A percentile compares a stretch with the other conserved stretches of the same genome.
phyloP scores from a whole-genome alignment of 2,113 vertebrate species.

The Oenanthe oenanthe region DNA sequence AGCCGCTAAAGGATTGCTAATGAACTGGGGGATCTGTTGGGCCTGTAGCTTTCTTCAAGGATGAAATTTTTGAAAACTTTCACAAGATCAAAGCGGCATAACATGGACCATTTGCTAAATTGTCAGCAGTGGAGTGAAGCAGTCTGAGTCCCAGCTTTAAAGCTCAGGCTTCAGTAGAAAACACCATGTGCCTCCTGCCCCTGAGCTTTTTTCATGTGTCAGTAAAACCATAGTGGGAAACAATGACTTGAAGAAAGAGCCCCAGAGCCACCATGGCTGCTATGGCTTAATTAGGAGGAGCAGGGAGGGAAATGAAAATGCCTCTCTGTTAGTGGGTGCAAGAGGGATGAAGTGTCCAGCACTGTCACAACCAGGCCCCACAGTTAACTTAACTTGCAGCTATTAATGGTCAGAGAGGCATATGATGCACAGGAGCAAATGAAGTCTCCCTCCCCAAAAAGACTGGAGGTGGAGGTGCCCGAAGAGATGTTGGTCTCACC shows the following conservation, averaged over 20 bases:
- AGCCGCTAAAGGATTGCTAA: constrained; percentile 86
- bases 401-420: background rate
- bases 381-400: background rate
- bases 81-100: constrained; percentile 81
- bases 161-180: constrained; percentile 63
- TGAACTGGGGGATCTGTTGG: constrained; percentile 82
- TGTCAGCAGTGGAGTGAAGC: constrained; percentile 76
- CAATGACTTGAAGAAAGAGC: constrained; percentile 44
- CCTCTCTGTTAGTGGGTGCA: background rate
- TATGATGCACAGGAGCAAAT: background rate
- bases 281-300: constrained; percentile 64
- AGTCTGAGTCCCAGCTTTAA: constrained; percentile 67
- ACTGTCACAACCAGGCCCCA: background rate
- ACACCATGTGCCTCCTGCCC: constrained; percentile 50
- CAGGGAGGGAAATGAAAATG: constrained; percentile 5
- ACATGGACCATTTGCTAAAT: constrained; percentile 80
- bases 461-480: background rate
- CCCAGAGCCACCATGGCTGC: background rate
- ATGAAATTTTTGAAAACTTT: constrained; percentile 82
- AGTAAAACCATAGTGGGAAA: constrained; percentile 69
- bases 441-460: background rate
- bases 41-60: constrained; percentile 76
- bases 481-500: background rate
- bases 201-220: constrained; percentile 71
- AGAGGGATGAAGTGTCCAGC: background rate